These are phyloP conservation scores for Ramazzottius varieornatus DNA, from an alignment of 2,888 invertebrate genomes.

Conservation along the genomic window DNA sequence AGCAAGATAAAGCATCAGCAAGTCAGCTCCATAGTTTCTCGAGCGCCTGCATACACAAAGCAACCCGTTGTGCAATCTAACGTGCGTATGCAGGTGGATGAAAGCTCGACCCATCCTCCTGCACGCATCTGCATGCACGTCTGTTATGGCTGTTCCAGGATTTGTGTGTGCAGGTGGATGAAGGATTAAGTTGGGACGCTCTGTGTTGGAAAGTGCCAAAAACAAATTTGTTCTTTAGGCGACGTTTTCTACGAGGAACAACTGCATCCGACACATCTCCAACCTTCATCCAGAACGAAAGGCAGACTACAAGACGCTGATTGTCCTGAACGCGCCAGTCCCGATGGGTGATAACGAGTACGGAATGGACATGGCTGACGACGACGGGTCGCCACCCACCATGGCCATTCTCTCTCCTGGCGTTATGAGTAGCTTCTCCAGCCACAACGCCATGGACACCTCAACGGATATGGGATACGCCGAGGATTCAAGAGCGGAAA, in stretches of 20 bases:
- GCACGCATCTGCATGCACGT: too few relatives aligned
- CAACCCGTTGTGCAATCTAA: too few relatives aligned
- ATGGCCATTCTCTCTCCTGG: neutral
- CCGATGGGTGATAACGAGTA: neutral
- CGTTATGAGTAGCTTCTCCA: neutral
- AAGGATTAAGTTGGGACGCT: too few relatives aligned
- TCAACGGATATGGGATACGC: neutral
- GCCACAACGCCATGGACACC: neutral
- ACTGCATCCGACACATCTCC: constrained; percentile 22
- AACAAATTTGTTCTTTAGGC: neutral
- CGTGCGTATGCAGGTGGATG: too few relatives aligned
- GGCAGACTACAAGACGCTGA: neutral
- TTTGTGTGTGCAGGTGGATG: too few relatives aligned
- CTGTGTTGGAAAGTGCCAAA: too few relatives aligned
- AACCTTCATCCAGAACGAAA: constrained; percentile 20
- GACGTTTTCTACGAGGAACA: constrained; percentile 21
- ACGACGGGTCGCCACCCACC: neutral
- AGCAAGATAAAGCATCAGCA: too few relatives aligned
- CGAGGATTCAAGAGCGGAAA: too few relatives aligned
- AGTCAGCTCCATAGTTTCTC: too few relatives aligned
- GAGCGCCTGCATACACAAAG: too few relatives aligned
- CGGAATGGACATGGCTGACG: neutral
- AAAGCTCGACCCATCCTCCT: too few relatives aligned
- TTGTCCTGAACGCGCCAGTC: neutral
- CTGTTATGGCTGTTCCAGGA: too few relatives aligned